Base-by-base conservation (phyloP, 2,888 invertebrate species). In the Thalpophila matura region DNA sequence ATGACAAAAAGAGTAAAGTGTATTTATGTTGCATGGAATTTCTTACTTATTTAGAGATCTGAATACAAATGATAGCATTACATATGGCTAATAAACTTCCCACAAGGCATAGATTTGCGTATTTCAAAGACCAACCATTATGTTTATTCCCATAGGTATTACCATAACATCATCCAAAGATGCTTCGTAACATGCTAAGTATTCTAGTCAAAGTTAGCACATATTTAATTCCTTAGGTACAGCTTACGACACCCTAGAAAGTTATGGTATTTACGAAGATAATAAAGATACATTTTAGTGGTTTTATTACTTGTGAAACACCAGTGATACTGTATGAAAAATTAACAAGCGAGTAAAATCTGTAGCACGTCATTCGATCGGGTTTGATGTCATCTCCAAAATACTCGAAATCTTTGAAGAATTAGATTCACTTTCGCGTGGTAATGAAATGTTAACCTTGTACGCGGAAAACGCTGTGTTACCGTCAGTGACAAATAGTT, bases 391-490 rank as follows among this genome's bases (percentile, higher is more conserved):
- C 24, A 14, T 3, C 7, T 26, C 24, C 45, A 31, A 42, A 47
- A 85, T 82, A 83, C 79, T 59, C 68, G 61, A 84, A 80, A 83
- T 84, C 74, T 72, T 62, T 66, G 70, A 66, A 73, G 70, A 83
- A 88, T 91, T 89, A 73, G 86, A 82, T 84, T 67, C 88, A 90
- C 91, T 91, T 91, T 91, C 91, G 81, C 88, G 10, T 7, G 3
- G 4, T 24, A 37, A 46, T 24, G 4, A 33, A 54, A 45, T 49
- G 27, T n/a, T 27, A 24, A 26, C n/a, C 14, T 29, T 47, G 27
- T 46, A 50, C 4, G 14, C 31, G 50, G 73, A 65, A 65, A 65
- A 62, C 7, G 31, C 10, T 31, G 16, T 27, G 10, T 45, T 12
- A 45, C 27, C 24, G 43, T 20, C 14, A 38, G 6, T 63, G 18